A percentile compares a stretch with the other conserved stretches of the same genome.
phyloP scores from a whole-genome alignment of 2,888 invertebrate genomes.

The Lasioglossum zephyrum region DNA sequence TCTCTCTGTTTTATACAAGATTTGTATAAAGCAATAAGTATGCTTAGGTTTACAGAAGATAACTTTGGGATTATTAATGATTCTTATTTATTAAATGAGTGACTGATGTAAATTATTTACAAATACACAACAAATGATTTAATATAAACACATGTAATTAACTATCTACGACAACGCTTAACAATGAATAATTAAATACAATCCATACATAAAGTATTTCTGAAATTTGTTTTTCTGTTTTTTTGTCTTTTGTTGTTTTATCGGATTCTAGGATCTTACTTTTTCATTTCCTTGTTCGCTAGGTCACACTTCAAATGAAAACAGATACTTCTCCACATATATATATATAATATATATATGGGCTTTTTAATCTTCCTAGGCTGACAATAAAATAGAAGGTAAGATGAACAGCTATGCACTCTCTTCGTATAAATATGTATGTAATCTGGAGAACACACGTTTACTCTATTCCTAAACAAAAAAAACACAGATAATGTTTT shows the following conservation, averaged over 20 bases:
- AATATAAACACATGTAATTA: constrained; percentile 71
- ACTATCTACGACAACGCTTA: constrained; percentile 72
- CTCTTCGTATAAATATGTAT: constrained; percentile 77
- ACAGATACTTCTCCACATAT: constrained; percentile 35
- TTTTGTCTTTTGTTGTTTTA: constrained; percentile 29
- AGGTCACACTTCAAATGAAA: constrained; percentile 52
- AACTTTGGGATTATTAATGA: constrained; percentile 74
- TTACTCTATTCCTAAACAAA: constrained; percentile 77
- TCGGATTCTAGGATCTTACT: constrained; percentile 58
- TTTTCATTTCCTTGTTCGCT: constrained; percentile 36
- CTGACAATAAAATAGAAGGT: constrained; percentile 72
- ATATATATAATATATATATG: constrained; percentile 35
- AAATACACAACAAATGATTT: constrained; percentile 73
- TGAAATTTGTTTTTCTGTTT: constrained; percentile 58
- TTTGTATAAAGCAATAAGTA: constrained; percentile 54
- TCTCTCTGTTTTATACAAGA: constrained; percentile 56
- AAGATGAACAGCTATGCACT: constrained; percentile 69
- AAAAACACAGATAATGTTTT: constrained; percentile 72
- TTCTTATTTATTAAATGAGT: constrained; percentile 75
- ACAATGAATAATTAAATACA: constrained; percentile 75
- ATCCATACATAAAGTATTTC: constrained; percentile 69
- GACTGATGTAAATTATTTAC: constrained; percentile 78
- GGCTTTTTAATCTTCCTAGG: constrained; percentile 66
- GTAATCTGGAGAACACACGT: constrained; percentile 73
- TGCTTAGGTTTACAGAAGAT: constrained; percentile 76